A percentile compares a stretch with the other conserved stretches of the same genome.
phyloP scores from a whole-genome alignment of 2,113 vertebrate genomes.

The Motacilla tschutschensis region DNA sequence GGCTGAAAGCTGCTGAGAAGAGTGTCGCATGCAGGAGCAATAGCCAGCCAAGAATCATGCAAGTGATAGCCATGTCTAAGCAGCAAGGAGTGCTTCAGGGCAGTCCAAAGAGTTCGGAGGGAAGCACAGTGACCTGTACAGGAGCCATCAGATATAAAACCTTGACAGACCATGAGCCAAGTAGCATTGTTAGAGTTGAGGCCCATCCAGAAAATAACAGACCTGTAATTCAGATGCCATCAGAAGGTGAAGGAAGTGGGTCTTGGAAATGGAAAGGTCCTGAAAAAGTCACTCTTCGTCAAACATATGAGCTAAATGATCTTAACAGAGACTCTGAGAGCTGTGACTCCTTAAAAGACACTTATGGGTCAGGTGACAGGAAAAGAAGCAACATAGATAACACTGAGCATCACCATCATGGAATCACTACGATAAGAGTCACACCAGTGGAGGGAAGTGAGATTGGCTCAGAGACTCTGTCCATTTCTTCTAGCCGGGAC shows the following conservation, averaged over 20 bases:
- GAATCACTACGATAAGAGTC: conserved; percentile 89
- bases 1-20: conserved; percentile 92
- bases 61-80: conserved; percentile 96
- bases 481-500: conserved; percentile 88
- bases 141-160: conserved; percentile 86
- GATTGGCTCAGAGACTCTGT: conserved; percentile 84
- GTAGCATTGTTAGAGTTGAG: conserved; percentile 89
- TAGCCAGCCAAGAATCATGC: conserved; percentile 90
- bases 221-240: conserved; percentile 88
- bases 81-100: conserved; percentile 93
- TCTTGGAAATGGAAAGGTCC: conserved; percentile 97
- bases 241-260: conserved; percentile 85
- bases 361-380: conserved; percentile 83
- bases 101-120: conserved; percentile 85
- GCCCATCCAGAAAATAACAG: conserved; percentile 91
- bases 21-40: conserved; percentile 83
- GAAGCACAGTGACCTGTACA: conserved; percentile 83
- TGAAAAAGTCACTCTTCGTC: conserved; percentile 84
- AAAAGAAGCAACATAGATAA: conserved; percentile 83
- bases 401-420: conserved; percentile 84
- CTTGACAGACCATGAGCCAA: conserved; percentile 85
- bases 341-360: conserved; percentile 86
- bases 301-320: conserved; percentile 92
- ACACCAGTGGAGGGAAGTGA: conserved; percentile 89
- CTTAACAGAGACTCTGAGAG: conserved; percentile 92